Conservation (phyloP, 2,888 invertebrate species). For the Nymphalis c-album region DNA sequence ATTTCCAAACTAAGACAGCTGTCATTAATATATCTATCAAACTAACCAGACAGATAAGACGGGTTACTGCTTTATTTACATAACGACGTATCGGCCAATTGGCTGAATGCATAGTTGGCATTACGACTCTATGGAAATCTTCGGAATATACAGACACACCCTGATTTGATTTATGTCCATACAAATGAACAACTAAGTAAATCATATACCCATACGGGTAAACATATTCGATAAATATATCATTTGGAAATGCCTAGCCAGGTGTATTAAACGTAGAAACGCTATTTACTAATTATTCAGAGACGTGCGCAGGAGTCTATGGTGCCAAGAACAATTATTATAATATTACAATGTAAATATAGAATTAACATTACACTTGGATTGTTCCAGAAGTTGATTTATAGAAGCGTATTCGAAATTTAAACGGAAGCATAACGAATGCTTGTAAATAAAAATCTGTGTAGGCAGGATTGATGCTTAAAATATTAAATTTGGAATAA, state of each 20-base stretch:
- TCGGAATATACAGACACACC: conserved; percentile 26
- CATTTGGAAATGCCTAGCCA: conserved; percentile 28
- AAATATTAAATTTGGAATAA: too few relatives aligned
- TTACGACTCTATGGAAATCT: conserved; percentile 7
- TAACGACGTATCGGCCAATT: conserved; percentile 22
- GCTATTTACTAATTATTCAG: conserved; percentile 35
- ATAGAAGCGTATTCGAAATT: neutral
- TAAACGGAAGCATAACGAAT: neutral
- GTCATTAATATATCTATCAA: conserved; percentile 1
- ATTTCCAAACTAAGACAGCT: neutral
- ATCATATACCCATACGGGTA: conserved; percentile 8
- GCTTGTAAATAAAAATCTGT: too few relatives aligned
- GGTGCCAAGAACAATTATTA: conserved; percentile 59
- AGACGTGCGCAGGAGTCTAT: conserved; percentile 45
- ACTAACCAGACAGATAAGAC: neutral
- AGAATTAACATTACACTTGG: conserved; percentile 12
- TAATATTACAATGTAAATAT: conserved; percentile 29
- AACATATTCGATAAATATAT: conserved; percentile 24
- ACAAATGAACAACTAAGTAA: conserved; percentile 17
- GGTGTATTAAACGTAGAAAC: conserved; percentile 27
- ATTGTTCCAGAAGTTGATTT: neutral
- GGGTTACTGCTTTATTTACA: neutral
- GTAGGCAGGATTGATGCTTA: too few relatives aligned
- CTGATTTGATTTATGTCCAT: conserved; percentile 28
- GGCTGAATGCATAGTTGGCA: conserved; percentile 26